Conservation (phyloP, 2,888 invertebrate species). For the Meta bourneti region DNA sequence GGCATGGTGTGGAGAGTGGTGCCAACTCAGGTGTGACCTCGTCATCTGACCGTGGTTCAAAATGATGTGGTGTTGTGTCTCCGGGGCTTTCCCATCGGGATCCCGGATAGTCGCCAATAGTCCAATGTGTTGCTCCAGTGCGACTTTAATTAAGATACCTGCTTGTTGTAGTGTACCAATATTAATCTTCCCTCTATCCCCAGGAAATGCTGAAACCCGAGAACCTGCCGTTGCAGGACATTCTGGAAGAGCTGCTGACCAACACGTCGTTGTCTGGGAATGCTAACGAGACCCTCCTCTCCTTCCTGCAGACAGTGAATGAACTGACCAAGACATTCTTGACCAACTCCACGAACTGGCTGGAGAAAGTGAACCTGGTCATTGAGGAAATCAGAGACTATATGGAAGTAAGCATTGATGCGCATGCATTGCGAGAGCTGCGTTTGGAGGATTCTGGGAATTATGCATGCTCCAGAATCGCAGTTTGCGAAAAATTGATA, state of each 20-base stretch:
- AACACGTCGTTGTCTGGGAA: slow-evolving; percentile 38
- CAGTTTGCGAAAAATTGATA: too few species aligned
- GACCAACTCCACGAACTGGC: slow-evolving; percentile 75
- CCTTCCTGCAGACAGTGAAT: slow-evolving; percentile 43
- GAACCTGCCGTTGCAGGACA: slow-evolving; percentile 63
- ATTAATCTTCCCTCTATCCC: background rate
- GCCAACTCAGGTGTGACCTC: too few species aligned
- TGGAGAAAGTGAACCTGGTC: slow-evolving; percentile 77
- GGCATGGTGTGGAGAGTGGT: too few species aligned
- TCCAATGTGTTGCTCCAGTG: too few species aligned
- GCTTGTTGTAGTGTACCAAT: background rate
- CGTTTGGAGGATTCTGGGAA: too few species aligned
- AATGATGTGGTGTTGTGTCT: too few species aligned
- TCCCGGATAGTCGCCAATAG: too few species aligned
- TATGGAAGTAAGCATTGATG: slow-evolving; percentile 74
- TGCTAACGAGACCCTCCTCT: slow-evolving; percentile 56
- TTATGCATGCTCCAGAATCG: too few species aligned
- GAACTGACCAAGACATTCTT: slow-evolving; percentile 41
- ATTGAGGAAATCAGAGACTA: slow-evolving; percentile 77
- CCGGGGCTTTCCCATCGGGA: too few species aligned
- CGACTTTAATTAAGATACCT: too few species aligned
- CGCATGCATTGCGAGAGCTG: too few species aligned
- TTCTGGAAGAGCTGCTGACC: slow-evolving; percentile 50
- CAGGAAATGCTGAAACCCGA: slow-evolving; percentile 64
- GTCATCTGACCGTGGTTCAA: too few species aligned